Evolutionary conservation across 2,113 vertebrate species (phyloP).

Genomic region (Lophura nycthemera): DNA sequence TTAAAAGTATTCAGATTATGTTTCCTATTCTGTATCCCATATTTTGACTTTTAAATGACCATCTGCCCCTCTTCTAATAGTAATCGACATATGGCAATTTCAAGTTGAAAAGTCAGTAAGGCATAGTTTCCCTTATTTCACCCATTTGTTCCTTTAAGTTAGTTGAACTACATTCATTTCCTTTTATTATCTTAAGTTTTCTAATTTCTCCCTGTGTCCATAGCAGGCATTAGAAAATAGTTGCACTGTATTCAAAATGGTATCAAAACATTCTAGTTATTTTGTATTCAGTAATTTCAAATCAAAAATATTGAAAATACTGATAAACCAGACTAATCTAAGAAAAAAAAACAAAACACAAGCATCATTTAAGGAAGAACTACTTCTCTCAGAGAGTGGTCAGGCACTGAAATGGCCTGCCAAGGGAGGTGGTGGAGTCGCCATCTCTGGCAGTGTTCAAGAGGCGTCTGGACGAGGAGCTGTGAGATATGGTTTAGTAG

Average conservation of each 20-base stretch:
- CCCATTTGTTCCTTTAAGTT: not conserved
- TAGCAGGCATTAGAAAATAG: not conserved
- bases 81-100: accelerated
- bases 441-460: no score
- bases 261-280: not conserved
- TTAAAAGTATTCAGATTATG: slow-evolving; percentile 24
- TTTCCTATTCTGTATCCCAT: not conserved
- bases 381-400: no score
- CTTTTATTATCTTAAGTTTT: not conserved
- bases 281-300: not conserved
- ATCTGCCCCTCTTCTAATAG: not conserved
- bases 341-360: not conserved
- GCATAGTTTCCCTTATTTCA: not conserved
- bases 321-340: not conserved
- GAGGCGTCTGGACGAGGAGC: no score
- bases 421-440: no score
- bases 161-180: not conserved
- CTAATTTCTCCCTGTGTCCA: not conserved
- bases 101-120: slow-evolving; percentile 8
- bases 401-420: no score
- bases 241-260: not conserved
- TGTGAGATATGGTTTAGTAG: no score
- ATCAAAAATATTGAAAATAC: not conserved
- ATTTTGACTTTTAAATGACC: slow-evolving; percentile 45
- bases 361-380: no score